These are phyloP conservation scores for Baryphthengus martii DNA, from an alignment of 2,113 vertebrate species.

Conservation along the genomic window DNA sequence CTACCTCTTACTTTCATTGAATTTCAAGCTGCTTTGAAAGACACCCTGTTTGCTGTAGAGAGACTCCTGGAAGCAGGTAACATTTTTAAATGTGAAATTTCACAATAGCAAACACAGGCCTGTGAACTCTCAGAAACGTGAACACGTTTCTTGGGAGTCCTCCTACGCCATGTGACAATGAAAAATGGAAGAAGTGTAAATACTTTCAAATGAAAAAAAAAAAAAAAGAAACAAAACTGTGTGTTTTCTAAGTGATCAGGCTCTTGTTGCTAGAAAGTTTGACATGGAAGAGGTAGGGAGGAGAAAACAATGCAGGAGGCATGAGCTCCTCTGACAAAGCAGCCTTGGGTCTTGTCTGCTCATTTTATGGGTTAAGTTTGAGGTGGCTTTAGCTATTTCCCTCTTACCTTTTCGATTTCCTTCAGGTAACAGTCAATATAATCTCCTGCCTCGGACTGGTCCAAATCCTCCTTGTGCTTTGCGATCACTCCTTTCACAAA, in stretches of 20 bases:
- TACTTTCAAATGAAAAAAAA: background rate
- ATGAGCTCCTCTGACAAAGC: background rate
- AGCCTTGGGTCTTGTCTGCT: background rate
- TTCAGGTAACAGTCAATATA: constrained; percentile 83
- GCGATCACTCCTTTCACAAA: constrained; percentile 66
- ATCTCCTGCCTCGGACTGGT: constrained; percentile 75
- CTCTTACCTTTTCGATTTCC: constrained; percentile 80
- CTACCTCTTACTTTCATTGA: background rate
- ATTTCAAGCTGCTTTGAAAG: background rate
- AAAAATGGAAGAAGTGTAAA: constrained; percentile 35
- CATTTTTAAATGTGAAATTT: background rate
- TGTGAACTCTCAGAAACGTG: background rate
- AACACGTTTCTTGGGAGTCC: background rate
- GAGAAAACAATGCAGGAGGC: fast-evolving
- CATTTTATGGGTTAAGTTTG: background rate
- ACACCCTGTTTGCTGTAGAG: background rate
- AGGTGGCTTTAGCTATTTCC: background rate
- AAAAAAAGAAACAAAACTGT: background rate
- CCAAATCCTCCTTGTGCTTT: constrained; percentile 74
- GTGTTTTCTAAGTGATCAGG: background rate
- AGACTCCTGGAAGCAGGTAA: background rate
- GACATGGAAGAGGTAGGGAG: background rate
- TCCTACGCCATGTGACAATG: background rate
- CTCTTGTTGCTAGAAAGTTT: constrained; percentile 3
- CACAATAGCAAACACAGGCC: background rate